Conservation (phyloP, 2,113 vertebrate genomes). For the Podarcis cretensis region DNA sequence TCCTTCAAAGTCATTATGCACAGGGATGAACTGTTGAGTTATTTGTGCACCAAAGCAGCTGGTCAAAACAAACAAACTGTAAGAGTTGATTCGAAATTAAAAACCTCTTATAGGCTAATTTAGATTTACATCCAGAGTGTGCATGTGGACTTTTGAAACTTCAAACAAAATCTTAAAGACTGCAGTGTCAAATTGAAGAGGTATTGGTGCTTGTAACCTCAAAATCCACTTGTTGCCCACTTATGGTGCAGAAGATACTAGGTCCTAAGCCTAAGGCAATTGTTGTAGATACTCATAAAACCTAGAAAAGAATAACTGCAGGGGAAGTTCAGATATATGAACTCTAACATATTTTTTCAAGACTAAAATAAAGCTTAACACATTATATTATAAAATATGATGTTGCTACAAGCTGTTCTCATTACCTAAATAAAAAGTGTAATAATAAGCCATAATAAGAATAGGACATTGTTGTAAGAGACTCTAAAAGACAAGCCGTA, state of each 20-base stretch:
- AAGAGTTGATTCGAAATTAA: background rate
- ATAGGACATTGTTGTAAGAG: slow-evolving; percentile 49
- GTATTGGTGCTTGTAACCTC: background rate
- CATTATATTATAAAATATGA: background rate
- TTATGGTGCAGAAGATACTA: background rate
- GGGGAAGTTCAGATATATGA: background rate
- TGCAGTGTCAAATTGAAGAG: background rate
- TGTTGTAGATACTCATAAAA: background rate
- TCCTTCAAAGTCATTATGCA: too few relatives aligned
- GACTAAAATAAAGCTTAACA: background rate
- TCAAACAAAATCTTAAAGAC: background rate
- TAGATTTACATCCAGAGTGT: background rate
- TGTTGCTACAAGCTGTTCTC: background rate
- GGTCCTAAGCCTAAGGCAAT: background rate
- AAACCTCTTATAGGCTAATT: background rate
- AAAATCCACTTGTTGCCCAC: background rate
- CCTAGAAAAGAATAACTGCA: background rate
- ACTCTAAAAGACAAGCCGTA: slow-evolving; percentile 59
- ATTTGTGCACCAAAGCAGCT: background rate
- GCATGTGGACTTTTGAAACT: background rate
- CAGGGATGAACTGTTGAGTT: background rate
- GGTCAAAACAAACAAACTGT: background rate
- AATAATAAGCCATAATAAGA: background rate
- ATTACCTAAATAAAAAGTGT: background rate
- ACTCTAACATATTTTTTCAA: background rate